phyloP scores from a whole-genome alignment of 2,888 invertebrate genomes.

The Diploptera punctata region DNA sequence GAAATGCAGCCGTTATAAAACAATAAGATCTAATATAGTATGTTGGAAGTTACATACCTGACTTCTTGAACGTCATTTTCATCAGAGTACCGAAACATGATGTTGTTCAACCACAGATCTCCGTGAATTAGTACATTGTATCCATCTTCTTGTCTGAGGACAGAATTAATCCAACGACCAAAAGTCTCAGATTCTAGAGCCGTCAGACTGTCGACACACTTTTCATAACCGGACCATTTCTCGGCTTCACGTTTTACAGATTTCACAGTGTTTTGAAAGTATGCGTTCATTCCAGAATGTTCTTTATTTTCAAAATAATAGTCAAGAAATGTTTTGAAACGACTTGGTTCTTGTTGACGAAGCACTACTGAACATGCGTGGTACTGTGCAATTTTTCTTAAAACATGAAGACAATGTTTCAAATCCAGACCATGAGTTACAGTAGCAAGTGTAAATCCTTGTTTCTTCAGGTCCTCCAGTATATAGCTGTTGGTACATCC shows the following conservation, averaged over 20 bases:
- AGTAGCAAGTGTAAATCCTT: no score
- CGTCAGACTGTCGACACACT: not conserved
- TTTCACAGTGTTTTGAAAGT: no score
- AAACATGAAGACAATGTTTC: not conserved
- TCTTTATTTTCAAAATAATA: no score
- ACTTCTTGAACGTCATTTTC: not conserved
- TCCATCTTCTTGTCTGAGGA: not conserved
- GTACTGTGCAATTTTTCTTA: not conserved
- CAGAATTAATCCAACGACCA: not conserved
- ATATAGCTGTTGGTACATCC: no score
- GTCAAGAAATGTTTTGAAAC: not conserved
- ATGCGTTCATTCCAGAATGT: no score
- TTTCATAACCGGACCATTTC: not conserved
- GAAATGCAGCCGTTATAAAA: no score
- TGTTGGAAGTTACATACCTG: no score
- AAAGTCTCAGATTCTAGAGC: not conserved
- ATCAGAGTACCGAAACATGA: not conserved
- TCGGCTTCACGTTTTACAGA: not conserved
- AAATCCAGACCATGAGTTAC: not conserved
- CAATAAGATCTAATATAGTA: no score
- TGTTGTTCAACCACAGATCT: not conserved
- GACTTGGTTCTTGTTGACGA: no score
- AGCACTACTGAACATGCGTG: not conserved
- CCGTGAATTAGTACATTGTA: not conserved
- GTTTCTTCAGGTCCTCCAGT: no score